A percentile compares a stretch with the other conserved stretches of the same genome.
phyloP scores from a whole-genome alignment of 1,140 invertebrate species.

The Drosophila nigromelanica region DNA sequence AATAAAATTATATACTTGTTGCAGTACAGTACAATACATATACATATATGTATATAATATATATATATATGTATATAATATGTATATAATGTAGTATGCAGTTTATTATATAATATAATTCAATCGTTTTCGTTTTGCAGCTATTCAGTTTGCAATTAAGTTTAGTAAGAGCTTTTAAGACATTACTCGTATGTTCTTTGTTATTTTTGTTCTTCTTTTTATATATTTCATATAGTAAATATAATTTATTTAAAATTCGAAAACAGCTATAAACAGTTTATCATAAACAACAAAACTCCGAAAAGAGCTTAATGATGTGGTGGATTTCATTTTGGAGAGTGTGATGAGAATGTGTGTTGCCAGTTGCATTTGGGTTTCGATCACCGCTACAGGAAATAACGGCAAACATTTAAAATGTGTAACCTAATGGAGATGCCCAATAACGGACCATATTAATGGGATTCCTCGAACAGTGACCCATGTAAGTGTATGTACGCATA shows the following conservation, averaged over 20 bases:
- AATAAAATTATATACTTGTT: constrained; percentile 73
- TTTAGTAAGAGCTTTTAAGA: constrained; percentile 70
- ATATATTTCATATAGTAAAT: constrained; percentile 70
- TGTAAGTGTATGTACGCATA: background rate
- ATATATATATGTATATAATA: constrained; percentile 48
- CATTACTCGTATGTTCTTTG: constrained; percentile 52
- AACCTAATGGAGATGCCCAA: constrained; percentile 15
- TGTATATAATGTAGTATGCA: constrained; percentile 58
- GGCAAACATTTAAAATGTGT: constrained; percentile 19
- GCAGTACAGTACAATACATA: constrained; percentile 51
- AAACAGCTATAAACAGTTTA: constrained; percentile 81
- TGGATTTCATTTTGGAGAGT: constrained; percentile 17
- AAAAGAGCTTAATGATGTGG: constrained; percentile 74
- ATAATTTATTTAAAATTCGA: constrained; percentile 81
- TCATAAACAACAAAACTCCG: constrained; percentile 67
- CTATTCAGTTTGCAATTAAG: constrained; percentile 47
- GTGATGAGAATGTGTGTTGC: constrained; percentile 23
- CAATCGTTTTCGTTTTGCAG: constrained; percentile 46
- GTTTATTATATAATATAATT: constrained; percentile 72
- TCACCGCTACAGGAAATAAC: constrained; percentile 6
- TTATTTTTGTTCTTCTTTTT: constrained; percentile 41
- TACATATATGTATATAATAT: constrained; percentile 54
- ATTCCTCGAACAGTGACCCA: constrained; percentile 2
- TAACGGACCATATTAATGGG: constrained; percentile 4
- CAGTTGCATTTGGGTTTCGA: constrained; percentile 16